Evolutionary conservation across 2,888 invertebrate species (phyloP).

Genomic region (Heterodera filipjevi): DNA sequence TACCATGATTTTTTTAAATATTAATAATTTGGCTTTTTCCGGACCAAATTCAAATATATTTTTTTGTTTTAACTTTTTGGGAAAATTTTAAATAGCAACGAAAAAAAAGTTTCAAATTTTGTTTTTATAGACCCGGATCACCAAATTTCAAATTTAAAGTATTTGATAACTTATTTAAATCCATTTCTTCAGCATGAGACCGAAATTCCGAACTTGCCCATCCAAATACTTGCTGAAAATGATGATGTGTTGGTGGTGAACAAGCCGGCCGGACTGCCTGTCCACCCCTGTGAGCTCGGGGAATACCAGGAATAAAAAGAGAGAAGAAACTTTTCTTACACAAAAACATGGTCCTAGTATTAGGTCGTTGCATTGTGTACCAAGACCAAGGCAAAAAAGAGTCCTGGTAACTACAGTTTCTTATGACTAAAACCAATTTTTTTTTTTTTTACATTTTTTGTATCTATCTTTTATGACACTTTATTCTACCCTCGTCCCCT

Average conservation of each 20-base stretch:
- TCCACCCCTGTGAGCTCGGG: constrained; percentile 24
- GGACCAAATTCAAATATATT: not conserved
- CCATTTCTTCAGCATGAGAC: constrained; percentile 23
- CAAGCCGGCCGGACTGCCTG: constrained; percentile 53
- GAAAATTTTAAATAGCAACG: too few relatives aligned
- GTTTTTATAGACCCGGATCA: too few relatives aligned
- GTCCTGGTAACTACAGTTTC: too few relatives aligned
- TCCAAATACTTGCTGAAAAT: constrained; percentile 77
- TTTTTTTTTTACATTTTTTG: too few relatives aligned
- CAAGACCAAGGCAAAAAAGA: too few relatives aligned
- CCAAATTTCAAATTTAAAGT: not conserved
- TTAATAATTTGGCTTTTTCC: too few relatives aligned
- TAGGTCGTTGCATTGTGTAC: too few relatives aligned
- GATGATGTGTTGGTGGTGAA: constrained; percentile 91
- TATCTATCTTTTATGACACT: not conserved
- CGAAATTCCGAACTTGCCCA: constrained; percentile 24
- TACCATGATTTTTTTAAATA: not conserved
- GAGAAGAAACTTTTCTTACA: too few relatives aligned
- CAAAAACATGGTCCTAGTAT: too few relatives aligned
- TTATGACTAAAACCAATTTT: too few relatives aligned
- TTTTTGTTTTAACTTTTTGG: not conserved
- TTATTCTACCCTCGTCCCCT: constrained; percentile 33
- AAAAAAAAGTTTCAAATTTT: too few relatives aligned
- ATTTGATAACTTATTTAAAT: not conserved
- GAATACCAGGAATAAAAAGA: too few relatives aligned